Evolutionary conservation across 2,113 vertebrate genomes (phyloP).

Genomic region (Chitala chitala): DNA sequence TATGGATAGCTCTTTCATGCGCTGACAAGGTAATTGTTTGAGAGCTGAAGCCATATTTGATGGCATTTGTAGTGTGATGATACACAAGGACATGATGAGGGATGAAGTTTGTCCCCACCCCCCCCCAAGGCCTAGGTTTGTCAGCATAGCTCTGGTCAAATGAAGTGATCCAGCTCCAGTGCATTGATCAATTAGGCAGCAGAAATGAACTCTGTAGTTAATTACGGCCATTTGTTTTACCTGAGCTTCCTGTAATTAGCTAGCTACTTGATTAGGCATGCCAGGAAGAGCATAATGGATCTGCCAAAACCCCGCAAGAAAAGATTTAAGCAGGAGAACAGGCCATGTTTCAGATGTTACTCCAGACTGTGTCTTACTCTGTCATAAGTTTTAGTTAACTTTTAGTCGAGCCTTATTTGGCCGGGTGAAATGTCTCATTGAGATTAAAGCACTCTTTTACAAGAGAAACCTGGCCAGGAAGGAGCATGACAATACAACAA

Average conservation of each 20-base stretch:
- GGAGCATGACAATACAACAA: too few relatives aligned
- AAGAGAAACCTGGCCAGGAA: too few relatives aligned
- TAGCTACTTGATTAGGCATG: slow-evolving; percentile 24
- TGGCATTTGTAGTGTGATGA: slow-evolving; percentile 27
- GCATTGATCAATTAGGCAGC: slow-evolving; percentile 38
- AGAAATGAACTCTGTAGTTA: slow-evolving; percentile 35
- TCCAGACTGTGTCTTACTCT: not conserved
- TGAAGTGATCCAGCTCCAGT: slow-evolving; percentile 29
- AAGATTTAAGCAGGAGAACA: slow-evolving; percentile 15
- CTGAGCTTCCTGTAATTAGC: slow-evolving; percentile 35
- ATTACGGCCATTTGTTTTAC: slow-evolving; percentile 47
- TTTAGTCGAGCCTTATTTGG: too few relatives aligned
- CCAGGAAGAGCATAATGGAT: slow-evolving; percentile 25
- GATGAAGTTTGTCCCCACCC: slow-evolving; percentile 11
- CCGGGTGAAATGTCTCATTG: too few relatives aligned
- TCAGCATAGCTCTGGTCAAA: slow-evolving; percentile 37
- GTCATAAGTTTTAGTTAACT: too few relatives aligned
- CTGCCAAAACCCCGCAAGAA: not conserved
- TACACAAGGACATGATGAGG: slow-evolving; percentile 22
- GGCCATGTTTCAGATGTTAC: too few relatives aligned
- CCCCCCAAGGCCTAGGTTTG: slow-evolving; percentile 9
- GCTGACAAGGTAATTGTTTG: slow-evolving; percentile 3
- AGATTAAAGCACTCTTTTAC: too few relatives aligned
- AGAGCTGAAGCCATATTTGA: slow-evolving; percentile 9
- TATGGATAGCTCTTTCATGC: slow-evolving; percentile 9